Evolutionary conservation across 2,113 vertebrate species (phyloP).

Genomic region (Prolemur simus): DNA sequence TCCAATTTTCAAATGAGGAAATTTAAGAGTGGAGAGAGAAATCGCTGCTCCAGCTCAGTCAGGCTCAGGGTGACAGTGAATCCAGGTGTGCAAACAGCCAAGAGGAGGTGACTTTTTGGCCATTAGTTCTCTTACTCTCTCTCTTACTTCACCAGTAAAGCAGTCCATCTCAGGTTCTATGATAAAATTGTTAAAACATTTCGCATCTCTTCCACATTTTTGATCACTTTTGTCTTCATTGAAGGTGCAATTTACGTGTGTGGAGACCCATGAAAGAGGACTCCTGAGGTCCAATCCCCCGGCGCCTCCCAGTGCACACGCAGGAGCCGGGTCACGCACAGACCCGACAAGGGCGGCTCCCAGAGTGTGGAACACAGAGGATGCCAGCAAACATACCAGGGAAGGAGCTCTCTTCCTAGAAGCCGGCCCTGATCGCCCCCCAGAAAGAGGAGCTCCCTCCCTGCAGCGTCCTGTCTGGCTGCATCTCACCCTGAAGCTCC

Average conservation of each 20-base stretch:
- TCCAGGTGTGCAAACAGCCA: rapidly evolving
- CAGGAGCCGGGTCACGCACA: not conserved
- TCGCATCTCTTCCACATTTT: not conserved
- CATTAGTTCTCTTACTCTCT: not conserved
- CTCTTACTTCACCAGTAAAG: too few relatives aligned
- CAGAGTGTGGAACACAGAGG: not conserved
- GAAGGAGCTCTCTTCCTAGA: not conserved
- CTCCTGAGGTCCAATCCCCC: not conserved
- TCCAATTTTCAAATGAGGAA: not conserved
- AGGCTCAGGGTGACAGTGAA: rapidly evolving
- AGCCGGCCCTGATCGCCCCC: rapidly evolving
- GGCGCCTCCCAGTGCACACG: rapidly evolving
- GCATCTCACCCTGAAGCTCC: not conserved
- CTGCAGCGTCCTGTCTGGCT: too few relatives aligned
- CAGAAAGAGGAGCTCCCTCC: not conserved
- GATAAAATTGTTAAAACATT: too few relatives aligned
- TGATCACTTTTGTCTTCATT: not conserved
- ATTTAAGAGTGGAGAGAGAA: not conserved
- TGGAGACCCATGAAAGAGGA: rapidly evolving
- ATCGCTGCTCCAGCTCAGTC: not conserved
- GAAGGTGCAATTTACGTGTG: too few relatives aligned
- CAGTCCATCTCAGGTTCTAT: not conserved
- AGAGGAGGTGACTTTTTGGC: too few relatives aligned
- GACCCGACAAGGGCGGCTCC: not conserved
- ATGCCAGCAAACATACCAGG: too few relatives aligned